phyloP scores from a whole-genome alignment of 1,140 invertebrate genomes.

The Centruroides vittatus region DNA sequence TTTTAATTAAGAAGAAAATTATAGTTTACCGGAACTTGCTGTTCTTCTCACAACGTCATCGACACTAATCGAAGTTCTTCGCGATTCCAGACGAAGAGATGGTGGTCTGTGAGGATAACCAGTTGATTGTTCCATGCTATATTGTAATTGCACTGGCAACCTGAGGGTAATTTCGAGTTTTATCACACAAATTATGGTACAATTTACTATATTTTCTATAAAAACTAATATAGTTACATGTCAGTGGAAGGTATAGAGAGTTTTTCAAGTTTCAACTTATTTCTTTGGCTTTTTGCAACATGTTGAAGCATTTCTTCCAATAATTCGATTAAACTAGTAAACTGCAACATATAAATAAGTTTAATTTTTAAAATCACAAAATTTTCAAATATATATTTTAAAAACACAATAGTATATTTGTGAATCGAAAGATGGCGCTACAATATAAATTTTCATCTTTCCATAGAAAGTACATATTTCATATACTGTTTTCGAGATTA shows the following conservation, averaged over 20 bases:
- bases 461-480: no score
- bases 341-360: constrained; percentile 8
- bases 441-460: no score
- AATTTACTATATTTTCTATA: not conserved
- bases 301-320: constrained; percentile 22
- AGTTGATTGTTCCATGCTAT: constrained; percentile 15
- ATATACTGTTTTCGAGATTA: no score
- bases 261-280: constrained; percentile 23
- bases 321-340: constrained; percentile 19
- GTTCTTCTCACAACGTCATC: constrained; percentile 21
- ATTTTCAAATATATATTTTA: no score
- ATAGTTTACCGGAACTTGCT: constrained; percentile 10
- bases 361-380: no score
- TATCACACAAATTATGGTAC: not conserved
- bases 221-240: constrained; percentile 13
- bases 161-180: not conserved
- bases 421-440: no score
- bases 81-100: constrained; percentile 17
- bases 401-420: no score
- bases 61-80: constrained; percentile 22
- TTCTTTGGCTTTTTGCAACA: constrained; percentile 21
- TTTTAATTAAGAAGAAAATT: not conserved
- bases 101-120: constrained; percentile 22
- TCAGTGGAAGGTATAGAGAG: constrained; percentile 19
- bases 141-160: constrained; percentile 14